Evolutionary conservation across 2,113 vertebrate genomes (phyloP).

Genomic region (Anas platyrhynchos): DNA sequence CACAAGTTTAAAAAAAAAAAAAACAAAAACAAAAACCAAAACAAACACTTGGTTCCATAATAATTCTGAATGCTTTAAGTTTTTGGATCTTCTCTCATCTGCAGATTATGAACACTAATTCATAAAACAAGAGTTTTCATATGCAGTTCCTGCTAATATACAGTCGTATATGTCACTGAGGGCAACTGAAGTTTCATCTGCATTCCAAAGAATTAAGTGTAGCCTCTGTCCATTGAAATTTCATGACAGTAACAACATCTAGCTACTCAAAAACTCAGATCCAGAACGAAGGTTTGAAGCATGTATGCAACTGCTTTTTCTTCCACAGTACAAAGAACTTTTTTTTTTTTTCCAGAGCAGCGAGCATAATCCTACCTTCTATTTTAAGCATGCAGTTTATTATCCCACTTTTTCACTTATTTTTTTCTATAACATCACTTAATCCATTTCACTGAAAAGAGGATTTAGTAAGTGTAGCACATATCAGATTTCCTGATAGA

Average conservation of each 20-base stretch:
- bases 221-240: not conserved
- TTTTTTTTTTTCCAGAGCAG: not conserved
- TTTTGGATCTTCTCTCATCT: not conserved
- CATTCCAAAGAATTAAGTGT: not conserved
- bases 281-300: not conserved
- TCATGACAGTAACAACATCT: not conserved
- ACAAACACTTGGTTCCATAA: not conserved
- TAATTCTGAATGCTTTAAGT: not conserved
- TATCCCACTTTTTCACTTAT: not conserved
- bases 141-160: not conserved
- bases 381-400: slow-evolving; percentile 1
- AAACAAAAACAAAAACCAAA: no score
- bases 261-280: not conserved
- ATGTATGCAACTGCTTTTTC: not conserved
- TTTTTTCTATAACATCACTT: slow-evolving; percentile 18
- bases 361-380: not conserved
- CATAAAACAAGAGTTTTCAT: not conserved
- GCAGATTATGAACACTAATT: not conserved
- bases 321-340: not conserved
- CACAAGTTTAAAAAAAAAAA: not conserved
- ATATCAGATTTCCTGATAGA: not conserved
- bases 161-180: not conserved
- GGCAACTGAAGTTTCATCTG: not conserved
- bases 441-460: slow-evolving; percentile 36
- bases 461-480: slow-evolving; percentile 17